A percentile compares a stretch with the other conserved stretches of the same genome.
phyloP scores from a whole-genome alignment of 1,140 invertebrate species.

The Gonioctena quinquepunctata region DNA sequence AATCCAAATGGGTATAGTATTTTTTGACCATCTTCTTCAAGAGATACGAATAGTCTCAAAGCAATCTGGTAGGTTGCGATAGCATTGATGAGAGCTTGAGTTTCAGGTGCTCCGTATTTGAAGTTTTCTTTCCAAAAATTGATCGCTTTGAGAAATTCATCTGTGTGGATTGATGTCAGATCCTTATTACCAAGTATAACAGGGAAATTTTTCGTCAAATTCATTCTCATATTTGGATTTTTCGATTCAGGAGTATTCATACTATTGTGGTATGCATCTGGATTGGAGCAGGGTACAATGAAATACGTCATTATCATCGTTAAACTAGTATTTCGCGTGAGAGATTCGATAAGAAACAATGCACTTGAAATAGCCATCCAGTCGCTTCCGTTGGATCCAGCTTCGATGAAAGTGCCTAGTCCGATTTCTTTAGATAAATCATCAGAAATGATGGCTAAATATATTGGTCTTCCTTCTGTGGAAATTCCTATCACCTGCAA shows the following conservation, averaged over 20 bases:
- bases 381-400: slow-evolving; percentile 34
- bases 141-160: slow-evolving; percentile 27
- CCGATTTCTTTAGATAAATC: slow-evolving; percentile 6
- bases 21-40: slow-evolving; percentile 26
- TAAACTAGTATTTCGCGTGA: slow-evolving; percentile 25
- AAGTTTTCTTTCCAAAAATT: slow-evolving; percentile 33
- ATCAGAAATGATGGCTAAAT: slow-evolving; percentile 24
- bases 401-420: slow-evolving; percentile 30
- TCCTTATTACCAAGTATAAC: slow-evolving; percentile 25
- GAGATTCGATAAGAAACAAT: slow-evolving; percentile 31
- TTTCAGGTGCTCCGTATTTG: slow-evolving; percentile 12
- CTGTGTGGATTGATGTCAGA: slow-evolving; percentile 18
- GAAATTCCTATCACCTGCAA: slow-evolving; percentile 22
- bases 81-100: slow-evolving; percentile 9
- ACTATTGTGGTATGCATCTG: slow-evolving; percentile 31
- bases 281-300: slow-evolving; percentile 37
- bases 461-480: slow-evolving; percentile 31
- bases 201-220: slow-evolving; percentile 30
- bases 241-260: background rate
- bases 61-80: slow-evolving; percentile 16
- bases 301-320: slow-evolving; percentile 31
- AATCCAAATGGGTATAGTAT: slow-evolving; percentile 32
- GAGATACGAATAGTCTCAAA: slow-evolving; percentile 29
- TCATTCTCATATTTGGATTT: background rate
- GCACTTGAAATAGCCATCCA: slow-evolving; percentile 31